Conservation (phyloP, 2,113 vertebrate genomes). For the Microcebus jonahi region DNA sequence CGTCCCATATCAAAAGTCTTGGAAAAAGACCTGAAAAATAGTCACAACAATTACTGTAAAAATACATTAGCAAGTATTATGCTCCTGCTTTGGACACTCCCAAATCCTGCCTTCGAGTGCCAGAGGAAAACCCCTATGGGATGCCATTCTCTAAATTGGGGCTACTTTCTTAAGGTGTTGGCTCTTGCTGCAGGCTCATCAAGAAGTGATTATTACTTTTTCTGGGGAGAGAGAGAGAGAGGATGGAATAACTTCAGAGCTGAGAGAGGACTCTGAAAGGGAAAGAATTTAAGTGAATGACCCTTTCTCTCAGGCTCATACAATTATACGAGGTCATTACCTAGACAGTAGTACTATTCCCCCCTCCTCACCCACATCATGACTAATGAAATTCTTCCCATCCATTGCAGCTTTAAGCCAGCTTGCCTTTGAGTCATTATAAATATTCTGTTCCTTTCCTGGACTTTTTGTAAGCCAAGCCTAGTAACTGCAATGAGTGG, state of each 20-base stretch:
- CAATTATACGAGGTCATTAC: not conserved
- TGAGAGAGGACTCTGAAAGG: not conserved
- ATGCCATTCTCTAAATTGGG: not conserved
- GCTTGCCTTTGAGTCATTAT: not conserved
- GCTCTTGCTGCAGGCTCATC: not conserved
- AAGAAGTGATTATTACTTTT: not conserved
- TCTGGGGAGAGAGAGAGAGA: not conserved
- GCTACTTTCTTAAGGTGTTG: slow-evolving; percentile 18
- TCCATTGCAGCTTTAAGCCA: not conserved
- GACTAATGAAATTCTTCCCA: not conserved
- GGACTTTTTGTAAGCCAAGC: not conserved
- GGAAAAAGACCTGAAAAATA: not conserved
- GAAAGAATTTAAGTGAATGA: not conserved
- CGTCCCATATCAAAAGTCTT: not conserved
- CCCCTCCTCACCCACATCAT: not conserved
- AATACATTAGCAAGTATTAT: not conserved
- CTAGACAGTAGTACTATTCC: not conserved
- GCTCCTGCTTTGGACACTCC: not conserved
- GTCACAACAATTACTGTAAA: not conserved
- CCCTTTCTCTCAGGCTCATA: not conserved
- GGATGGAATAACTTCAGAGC: not conserved
- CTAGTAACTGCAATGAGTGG: not conserved
- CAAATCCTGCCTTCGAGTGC: not conserved
- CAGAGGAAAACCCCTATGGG: not conserved
- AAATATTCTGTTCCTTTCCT: not conserved